phyloP scores from a whole-genome alignment of 2,888 invertebrate species.

The Plebejus melissa region DNA sequence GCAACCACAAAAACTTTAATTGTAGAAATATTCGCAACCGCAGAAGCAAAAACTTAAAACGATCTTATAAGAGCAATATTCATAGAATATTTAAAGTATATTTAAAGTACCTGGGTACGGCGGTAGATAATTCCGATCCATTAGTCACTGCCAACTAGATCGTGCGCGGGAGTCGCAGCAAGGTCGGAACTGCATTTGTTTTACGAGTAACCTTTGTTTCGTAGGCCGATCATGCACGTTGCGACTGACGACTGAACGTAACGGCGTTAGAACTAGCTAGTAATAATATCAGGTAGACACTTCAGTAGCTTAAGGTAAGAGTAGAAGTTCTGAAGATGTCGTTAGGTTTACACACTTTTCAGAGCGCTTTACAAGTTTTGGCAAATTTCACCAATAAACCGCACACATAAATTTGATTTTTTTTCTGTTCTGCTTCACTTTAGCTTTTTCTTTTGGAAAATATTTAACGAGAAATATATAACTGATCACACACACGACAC shows the following conservation, averaged over 20 bases:
- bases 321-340: neutral
- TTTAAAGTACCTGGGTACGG: slow-evolving; percentile 53
- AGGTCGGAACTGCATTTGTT: slow-evolving; percentile 63
- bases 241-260: slow-evolving; percentile 37
- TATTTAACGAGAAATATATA: neutral
- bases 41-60: neutral
- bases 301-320: neutral
- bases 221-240: slow-evolving; percentile 45
- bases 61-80: slow-evolving; percentile 21
- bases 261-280: slow-evolving; percentile 30
- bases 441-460: neutral
- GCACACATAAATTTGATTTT: too few species aligned
- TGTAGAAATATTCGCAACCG: neutral
- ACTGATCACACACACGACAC: neutral
- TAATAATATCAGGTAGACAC: neutral
- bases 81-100: slow-evolving; percentile 6
- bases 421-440: neutral
- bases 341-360: neutral
- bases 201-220: slow-evolving; percentile 43
- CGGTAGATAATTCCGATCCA: slow-evolving; percentile 59
- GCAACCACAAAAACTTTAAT: neutral
- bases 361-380: too few species aligned
- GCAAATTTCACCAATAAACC: too few species aligned
- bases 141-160: slow-evolving; percentile 59
- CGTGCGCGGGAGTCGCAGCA: slow-evolving; percentile 64